Conservation (phyloP, 2,888 invertebrate genomes). For the Blomia tropicalis region DNA sequence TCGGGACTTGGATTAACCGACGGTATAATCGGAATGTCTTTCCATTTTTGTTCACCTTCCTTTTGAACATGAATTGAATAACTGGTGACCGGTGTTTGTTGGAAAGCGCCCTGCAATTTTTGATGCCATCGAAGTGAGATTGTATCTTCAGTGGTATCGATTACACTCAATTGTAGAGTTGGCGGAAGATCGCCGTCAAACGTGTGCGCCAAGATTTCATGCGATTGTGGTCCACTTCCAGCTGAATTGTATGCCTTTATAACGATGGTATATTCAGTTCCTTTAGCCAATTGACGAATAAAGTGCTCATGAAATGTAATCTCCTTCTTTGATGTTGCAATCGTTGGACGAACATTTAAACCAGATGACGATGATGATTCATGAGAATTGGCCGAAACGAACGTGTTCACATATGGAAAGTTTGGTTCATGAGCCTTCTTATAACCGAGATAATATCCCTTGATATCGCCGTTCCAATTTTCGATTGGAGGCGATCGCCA, state of each 20-base stretch:
- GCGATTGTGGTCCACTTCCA: constrained; percentile 30
- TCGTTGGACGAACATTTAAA: neutral
- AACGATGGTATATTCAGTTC: constrained; percentile 29
- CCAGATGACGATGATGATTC: neutral
- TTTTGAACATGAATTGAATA: constrained; percentile 29
- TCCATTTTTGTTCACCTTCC: constrained; percentile 25
- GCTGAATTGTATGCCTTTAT: constrained; percentile 31
- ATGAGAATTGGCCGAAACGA: constrained; percentile 16
- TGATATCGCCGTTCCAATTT: constrained; percentile 30
- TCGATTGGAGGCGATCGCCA: constrained; percentile 31
- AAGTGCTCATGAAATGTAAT: constrained; percentile 27
- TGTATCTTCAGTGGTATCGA: constrained; percentile 27
- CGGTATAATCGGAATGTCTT: constrained; percentile 9
- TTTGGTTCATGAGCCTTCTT: constrained; percentile 25
- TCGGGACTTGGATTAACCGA: neutral
- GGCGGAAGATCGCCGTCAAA: constrained; percentile 31
- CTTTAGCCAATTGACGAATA: constrained; percentile 28
- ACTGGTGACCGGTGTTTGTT: constrained; percentile 13
- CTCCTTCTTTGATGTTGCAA: neutral
- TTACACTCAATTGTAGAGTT: constrained; percentile 29
- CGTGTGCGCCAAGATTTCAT: constrained; percentile 29
- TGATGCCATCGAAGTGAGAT: constrained; percentile 25
- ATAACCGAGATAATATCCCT: constrained; percentile 31
- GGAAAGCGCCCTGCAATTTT: constrained; percentile 16
- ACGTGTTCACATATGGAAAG: constrained; percentile 29